phyloP scores from a whole-genome alignment of 2,888 invertebrate species.

The Lithodes maja region DNA sequence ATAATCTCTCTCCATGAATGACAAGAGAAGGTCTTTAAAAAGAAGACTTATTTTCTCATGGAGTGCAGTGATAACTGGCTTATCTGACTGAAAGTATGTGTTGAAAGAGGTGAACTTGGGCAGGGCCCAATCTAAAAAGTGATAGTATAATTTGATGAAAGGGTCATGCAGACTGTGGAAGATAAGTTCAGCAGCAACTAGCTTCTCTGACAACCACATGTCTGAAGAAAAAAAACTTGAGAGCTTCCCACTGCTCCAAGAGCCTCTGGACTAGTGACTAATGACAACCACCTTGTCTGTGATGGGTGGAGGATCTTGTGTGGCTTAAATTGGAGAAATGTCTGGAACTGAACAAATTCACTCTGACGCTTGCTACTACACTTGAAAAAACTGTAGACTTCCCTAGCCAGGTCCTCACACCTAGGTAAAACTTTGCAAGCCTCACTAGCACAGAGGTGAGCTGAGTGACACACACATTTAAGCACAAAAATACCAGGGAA shows the following conservation, averaged over 20 bases:
- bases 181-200: constrained; percentile 35
- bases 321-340: constrained; percentile 70
- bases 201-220: constrained; percentile 29
- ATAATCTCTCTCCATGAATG: constrained; percentile 11
- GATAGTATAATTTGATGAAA: constrained; percentile 49
- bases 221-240: constrained; percentile 43
- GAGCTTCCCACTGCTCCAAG: constrained; percentile 59
- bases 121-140: constrained; percentile 45
- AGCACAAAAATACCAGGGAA: constrained; percentile 18
- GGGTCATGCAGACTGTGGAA: constrained; percentile 43
- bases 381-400: constrained; percentile 72
- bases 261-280: constrained; percentile 53
- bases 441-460: constrained; percentile 27
- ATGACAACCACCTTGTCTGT: constrained; percentile 72
- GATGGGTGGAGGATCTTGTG: constrained; percentile 72
- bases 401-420: constrained; percentile 72
- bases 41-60: neutral
- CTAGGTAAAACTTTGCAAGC: constrained; percentile 42
- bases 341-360: constrained; percentile 71
- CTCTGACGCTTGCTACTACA: constrained; percentile 71
- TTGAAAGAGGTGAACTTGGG: constrained; percentile 48
- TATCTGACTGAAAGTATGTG: constrained; percentile 37
- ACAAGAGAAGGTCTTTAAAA: constrained; percentile 4
- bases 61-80: constrained; percentile 1
- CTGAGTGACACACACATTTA: constrained; percentile 36